phyloP scores from a whole-genome alignment of 2,888 invertebrate species.

The Apamea anceps region DNA sequence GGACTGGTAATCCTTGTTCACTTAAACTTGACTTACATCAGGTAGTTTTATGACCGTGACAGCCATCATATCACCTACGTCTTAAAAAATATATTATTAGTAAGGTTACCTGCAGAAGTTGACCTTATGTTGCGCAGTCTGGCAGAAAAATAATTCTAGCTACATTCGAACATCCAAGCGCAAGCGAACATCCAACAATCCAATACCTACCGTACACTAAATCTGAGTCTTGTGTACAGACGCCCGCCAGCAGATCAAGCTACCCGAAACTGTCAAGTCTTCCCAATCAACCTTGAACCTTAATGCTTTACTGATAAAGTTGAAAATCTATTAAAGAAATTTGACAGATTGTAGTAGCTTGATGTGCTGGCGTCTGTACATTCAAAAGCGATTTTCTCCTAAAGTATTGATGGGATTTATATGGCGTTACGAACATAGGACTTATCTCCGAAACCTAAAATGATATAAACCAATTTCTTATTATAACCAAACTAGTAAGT shows the following conservation, averaged over 20 bases:
- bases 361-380: too few relatives aligned
- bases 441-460: too few relatives aligned
- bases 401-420: background rate
- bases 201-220: too few relatives aligned
- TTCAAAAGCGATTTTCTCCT: too few relatives aligned
- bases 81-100: background rate
- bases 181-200: too few relatives aligned
- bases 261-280: too few relatives aligned
- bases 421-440: too few relatives aligned
- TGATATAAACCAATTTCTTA: background rate
- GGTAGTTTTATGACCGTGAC: background rate
- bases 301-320: too few relatives aligned
- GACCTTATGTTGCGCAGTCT: background rate
- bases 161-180: background rate
- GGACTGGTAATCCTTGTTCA: slow-evolving; percentile 41
- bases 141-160: background rate
- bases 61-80: background rate
- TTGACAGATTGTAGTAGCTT: too few relatives aligned
- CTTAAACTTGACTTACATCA: slow-evolving; percentile 47
- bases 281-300: too few relatives aligned
- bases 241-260: too few relatives aligned
- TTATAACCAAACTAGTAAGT: background rate
- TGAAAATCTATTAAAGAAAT: too few relatives aligned
- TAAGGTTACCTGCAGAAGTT: background rate
- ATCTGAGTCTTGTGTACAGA: background rate